Conservation (phyloP, 2,113 vertebrate species). For the Aspiorhynchus laticeps region DNA sequence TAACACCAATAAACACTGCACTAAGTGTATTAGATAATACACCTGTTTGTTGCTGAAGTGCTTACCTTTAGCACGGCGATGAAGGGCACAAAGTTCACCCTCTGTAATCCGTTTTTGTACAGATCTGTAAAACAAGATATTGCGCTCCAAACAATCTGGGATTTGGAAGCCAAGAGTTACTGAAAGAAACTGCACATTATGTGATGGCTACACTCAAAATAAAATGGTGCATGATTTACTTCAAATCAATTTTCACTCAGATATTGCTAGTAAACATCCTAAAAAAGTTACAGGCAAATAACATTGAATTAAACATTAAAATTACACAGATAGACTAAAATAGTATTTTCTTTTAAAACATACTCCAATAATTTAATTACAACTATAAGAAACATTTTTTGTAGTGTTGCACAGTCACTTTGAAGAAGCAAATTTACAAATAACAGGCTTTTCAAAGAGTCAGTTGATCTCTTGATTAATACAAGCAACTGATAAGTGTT, state of each 20-base stretch:
- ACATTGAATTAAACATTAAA: background rate
- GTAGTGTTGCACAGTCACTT: background rate
- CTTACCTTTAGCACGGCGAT: slow-evolving; percentile 94
- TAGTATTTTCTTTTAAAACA: background rate
- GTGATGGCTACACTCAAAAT: background rate
- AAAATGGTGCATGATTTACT: background rate
- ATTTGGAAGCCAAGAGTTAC: background rate
- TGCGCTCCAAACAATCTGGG: slow-evolving; percentile 20
- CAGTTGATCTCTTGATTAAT: too few species aligned
- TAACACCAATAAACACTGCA: background rate
- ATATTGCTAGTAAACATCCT: background rate
- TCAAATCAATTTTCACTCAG: background rate
- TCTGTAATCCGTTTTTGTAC: slow-evolving; percentile 98
- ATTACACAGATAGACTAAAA: background rate
- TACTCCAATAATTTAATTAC: background rate
- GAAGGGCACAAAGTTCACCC: slow-evolving; percentile 97
- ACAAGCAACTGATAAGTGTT: too few species aligned
- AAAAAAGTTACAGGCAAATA: background rate
- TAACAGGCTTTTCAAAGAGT: too few species aligned
- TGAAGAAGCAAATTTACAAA: background rate
- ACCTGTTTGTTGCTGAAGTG: background rate
- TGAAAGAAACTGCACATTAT: background rate
- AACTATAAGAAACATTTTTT: background rate
- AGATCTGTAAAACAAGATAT: slow-evolving; percentile 86
- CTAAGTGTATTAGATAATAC: background rate